Base-by-base conservation (phyloP, 2,797 vertebrate genomes). In the Poecilia velifera region DNA sequence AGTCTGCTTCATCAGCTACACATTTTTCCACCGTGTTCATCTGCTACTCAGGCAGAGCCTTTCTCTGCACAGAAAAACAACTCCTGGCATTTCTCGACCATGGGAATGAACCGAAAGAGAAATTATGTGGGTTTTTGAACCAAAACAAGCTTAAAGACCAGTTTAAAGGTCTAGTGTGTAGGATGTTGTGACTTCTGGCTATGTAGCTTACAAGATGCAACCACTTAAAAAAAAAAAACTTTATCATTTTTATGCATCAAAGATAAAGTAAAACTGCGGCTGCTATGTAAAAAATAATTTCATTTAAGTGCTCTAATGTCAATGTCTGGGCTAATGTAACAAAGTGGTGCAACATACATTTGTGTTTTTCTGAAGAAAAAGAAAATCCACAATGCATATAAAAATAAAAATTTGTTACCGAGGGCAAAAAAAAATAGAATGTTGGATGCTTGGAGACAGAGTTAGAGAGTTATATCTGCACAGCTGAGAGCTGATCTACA, bases 81-180 rank as follows among this genome's bases (percentile, higher is more conserved):
- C 47, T 53, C 41, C 72, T 53, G 72, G 47, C 36, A 55, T 55
- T 39, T 73, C 34, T 53, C 10, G 72, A 53, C 72, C 72, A 73
- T 73, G 72, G 53, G 49, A 73, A 73, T 53, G 34, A 25, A 53
- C 43, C 1, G 6, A 71, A 46, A 45, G 43, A 71, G 25, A 71
- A 28, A 45, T 70, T 25, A 55, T 73, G 47, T 73, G 47, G 31
- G 31, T 90, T 86, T 90, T 86, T 77, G 74, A 82, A 73, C 20
- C 72, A 53, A 68, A 84, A 36, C 20, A 39, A 73, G 72, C 49
- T 55, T 73, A 73, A 34, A 72, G 71, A 72, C 46, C 46, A 49
- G 71, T 72, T 72, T 22, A 72, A 73, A 53, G 72, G 49, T 73
- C 49, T 51, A 41, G 22, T 73, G 47, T 43, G 72, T 73, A 73